phyloP scores from a whole-genome alignment of 2,888 invertebrate species.

The Hofmannophila pseudospretella region DNA sequence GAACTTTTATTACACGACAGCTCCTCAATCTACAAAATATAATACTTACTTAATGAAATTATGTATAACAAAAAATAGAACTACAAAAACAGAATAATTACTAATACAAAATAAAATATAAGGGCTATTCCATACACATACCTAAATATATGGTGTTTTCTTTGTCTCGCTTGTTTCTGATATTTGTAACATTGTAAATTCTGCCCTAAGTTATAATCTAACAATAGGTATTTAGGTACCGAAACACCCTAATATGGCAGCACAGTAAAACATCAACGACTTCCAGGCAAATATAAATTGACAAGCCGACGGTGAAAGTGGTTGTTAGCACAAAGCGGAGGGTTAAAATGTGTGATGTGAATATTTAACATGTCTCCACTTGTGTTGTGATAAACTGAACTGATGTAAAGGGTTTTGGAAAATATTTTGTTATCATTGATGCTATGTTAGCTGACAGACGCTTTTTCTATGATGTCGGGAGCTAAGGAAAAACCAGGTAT shows the following conservation, averaged over 20 bases:
- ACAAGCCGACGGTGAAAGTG: slow-evolving; percentile 63
- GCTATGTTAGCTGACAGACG: slow-evolving; percentile 7
- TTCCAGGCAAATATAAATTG: slow-evolving; percentile 72
- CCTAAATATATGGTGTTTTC: too few relatives aligned
- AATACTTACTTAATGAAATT: too few relatives aligned
- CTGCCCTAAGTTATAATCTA: too few relatives aligned
- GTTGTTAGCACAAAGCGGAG: slow-evolving; percentile 60
- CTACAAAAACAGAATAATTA: too few relatives aligned
- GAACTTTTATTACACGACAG: too few relatives aligned
- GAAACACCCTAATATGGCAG: slow-evolving; percentile 39
- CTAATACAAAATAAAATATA: too few relatives aligned
- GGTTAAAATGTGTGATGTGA: slow-evolving; percentile 61
- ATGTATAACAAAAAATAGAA: too few relatives aligned
- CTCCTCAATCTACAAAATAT: too few relatives aligned
- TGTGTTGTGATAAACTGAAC: slow-evolving; percentile 25
- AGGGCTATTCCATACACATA: too few relatives aligned
- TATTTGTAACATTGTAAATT: too few relatives aligned
- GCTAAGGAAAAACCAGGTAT: slow-evolving; percentile 2
- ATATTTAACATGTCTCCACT: slow-evolving; percentile 46
- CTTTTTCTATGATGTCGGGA: slow-evolving; percentile 5
- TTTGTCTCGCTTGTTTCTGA: too few relatives aligned
- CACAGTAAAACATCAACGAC: slow-evolving; percentile 45
- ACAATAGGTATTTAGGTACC: too few relatives aligned
- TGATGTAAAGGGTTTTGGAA: slow-evolving; percentile 31
- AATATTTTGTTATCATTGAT: slow-evolving; percentile 21